These are phyloP conservation scores for Synanthedon andrenaeformis DNA, from an alignment of 2,888 invertebrate species.

Conservation along the genomic window DNA sequence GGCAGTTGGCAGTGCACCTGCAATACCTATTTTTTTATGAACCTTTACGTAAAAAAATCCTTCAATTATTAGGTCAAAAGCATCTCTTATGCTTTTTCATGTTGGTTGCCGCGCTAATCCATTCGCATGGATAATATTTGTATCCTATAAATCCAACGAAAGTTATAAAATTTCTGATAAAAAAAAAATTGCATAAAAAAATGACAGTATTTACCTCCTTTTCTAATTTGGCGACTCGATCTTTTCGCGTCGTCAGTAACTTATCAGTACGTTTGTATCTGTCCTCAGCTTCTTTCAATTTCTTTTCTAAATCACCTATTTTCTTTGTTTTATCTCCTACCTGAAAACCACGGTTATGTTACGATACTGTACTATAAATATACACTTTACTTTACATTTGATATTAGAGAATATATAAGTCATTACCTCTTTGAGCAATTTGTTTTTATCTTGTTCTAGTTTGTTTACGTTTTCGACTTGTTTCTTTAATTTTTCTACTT, in stretches of 20 bases:
- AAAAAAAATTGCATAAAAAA: no score
- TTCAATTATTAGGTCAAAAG: no score
- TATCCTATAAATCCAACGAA: no score
- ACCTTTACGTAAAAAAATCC: no score
- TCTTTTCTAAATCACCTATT: conserved; percentile 74
- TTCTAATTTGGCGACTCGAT: conserved; percentile 70
- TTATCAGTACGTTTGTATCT: conserved; percentile 72
- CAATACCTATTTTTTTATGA: no score
- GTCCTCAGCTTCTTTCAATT: conserved; percentile 76
- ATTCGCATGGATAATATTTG: no score
- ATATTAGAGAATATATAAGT: neutral
- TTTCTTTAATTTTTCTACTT: conserved; percentile 71
- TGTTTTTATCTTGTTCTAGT: conserved; percentile 68
- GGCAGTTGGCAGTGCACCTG: no score
- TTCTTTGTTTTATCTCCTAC: conserved; percentile 74
- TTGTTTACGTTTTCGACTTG: conserved; percentile 62
- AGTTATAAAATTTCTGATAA: no score
- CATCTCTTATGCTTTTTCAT: no score
- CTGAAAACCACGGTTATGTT: conserved; percentile 35
- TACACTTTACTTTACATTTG: neutral
- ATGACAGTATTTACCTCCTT: conserved; percentile 60
- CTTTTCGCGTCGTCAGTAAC: conserved; percentile 64
- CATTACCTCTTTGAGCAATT: conserved; percentile 70
- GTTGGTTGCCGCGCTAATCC: neutral
- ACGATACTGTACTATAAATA: no score